Percentiles rank a stretch among this genome's conserved stretches.
Evolutionary conservation across 2,888 invertebrate genomes (phyloP).

Genomic region (Trileptium ribeirensis): DNA sequence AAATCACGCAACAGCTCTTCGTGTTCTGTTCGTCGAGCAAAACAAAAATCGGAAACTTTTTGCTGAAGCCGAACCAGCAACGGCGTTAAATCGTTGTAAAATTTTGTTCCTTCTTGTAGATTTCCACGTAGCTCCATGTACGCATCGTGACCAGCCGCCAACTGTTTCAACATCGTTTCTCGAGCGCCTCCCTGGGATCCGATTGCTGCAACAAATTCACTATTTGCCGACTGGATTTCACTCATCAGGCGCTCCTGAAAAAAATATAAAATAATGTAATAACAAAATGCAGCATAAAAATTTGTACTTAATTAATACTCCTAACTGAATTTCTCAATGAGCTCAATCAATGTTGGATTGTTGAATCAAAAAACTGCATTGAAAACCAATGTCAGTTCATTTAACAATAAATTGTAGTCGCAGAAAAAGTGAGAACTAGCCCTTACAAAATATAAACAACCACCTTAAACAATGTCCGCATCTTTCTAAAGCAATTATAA

Average conservation of each 20-base stretch:
- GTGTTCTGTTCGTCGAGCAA: conserved; percentile 96
- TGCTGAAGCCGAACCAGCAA: conserved; percentile 88
- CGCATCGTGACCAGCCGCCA: conserved; percentile 84
- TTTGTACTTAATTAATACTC: too few species aligned
- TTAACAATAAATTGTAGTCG: too few species aligned
- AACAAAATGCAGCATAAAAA: too few species aligned
- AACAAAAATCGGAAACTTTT: conserved; percentile 94
- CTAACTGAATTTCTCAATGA: too few species aligned
- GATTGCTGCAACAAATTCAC: conserved; percentile 61
- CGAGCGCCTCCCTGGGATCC: conserved; percentile 58
- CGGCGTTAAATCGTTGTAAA: conserved; percentile 62
- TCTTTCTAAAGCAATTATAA: too few species aligned
- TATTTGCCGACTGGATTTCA: conserved; percentile 62
- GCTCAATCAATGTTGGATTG: too few species aligned
- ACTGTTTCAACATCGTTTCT: conserved; percentile 70
- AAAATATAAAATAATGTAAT: too few species aligned
- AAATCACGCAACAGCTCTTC: conserved; percentile 92
- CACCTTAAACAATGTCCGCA: too few species aligned
- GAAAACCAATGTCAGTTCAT: too few species aligned
- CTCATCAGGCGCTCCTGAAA: conserved; percentile 58
- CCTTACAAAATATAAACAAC: too few species aligned
- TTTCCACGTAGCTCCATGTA: conserved; percentile 83
- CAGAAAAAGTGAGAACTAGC: too few species aligned
- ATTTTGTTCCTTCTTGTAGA: conserved; percentile 86
- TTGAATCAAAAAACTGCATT: too few species aligned